phyloP scores from a whole-genome alignment of 64 coral and sea anemone species.

The Hydrozoanthus tunicans region DNA sequence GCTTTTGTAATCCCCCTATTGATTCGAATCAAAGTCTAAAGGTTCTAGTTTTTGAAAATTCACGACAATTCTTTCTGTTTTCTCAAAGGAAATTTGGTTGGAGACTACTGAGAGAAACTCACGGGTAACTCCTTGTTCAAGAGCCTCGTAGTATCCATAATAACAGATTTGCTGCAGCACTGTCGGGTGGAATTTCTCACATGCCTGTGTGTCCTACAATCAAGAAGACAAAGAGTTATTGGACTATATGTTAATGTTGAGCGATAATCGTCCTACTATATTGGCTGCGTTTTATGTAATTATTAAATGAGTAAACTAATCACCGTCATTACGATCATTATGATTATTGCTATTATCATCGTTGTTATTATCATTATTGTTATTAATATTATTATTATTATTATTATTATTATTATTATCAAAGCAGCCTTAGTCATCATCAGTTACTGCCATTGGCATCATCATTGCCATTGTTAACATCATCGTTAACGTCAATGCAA shows the following conservation, averaged over 20 bases:
- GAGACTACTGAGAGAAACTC: background rate
- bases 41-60: no score
- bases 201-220: conserved; percentile 56
- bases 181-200: conserved; percentile 64
- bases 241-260: no score
- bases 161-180: conserved; percentile 82
- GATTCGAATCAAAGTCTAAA: no score
- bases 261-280: no score
- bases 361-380: no score
- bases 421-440: background rate
- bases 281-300: no score
- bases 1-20: no score
- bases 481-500: background rate
- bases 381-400: background rate
- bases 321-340: no score
- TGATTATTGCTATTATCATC: no score
- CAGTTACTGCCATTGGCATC: background rate
- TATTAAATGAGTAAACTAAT: no score
- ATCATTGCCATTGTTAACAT: background rate
- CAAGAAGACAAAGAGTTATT: background rate
- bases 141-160: conserved; percentile 73
- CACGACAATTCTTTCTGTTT: no score
- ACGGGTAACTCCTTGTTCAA: conserved; percentile 75
- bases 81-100: background rate
- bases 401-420: background rate